Conservation (phyloP, 1,140 invertebrate species). For the Galleria mellonella region DNA sequence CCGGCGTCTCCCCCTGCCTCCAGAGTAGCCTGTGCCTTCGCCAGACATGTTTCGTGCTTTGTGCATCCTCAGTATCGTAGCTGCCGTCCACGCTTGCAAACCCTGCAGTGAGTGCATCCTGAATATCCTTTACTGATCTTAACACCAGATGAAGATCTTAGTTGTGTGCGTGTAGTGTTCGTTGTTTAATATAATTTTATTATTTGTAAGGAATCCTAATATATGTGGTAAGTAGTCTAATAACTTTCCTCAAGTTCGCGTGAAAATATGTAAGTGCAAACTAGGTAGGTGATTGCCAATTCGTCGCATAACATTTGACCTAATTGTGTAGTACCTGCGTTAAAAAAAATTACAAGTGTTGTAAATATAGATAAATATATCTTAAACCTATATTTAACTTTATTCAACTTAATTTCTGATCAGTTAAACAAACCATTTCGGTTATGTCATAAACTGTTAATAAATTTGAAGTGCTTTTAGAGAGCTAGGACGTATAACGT, state of each 20-base stretch:
- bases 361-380: no score
- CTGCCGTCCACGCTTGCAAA: conserved; percentile 46
- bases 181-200: background rate
- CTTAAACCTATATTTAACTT: no score
- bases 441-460: conserved; percentile 28
- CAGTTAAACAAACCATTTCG: conserved; percentile 12
- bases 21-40: conserved; percentile 53
- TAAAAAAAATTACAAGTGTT: no score
- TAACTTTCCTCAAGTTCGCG: no score
- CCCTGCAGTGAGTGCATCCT: conserved; percentile 59
- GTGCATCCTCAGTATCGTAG: conserved; percentile 48
- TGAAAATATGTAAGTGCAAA: no score
- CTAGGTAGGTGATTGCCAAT: no score
- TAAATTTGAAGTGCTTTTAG: conserved; percentile 26
- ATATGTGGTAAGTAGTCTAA: no score
- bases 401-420: conserved; percentile 17
- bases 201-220: no score
- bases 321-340: no score
- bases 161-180: background rate
- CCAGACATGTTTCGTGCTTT: conserved; percentile 59
- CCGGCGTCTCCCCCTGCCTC: conserved; percentile 60
- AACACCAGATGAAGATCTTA: background rate
- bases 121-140: background rate
- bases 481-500: conserved; percentile 8
- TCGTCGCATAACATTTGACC: no score